These are phyloP conservation scores for Neuroscelio doddi DNA, from an alignment of 2,888 invertebrate species.

Conservation along the genomic window DNA sequence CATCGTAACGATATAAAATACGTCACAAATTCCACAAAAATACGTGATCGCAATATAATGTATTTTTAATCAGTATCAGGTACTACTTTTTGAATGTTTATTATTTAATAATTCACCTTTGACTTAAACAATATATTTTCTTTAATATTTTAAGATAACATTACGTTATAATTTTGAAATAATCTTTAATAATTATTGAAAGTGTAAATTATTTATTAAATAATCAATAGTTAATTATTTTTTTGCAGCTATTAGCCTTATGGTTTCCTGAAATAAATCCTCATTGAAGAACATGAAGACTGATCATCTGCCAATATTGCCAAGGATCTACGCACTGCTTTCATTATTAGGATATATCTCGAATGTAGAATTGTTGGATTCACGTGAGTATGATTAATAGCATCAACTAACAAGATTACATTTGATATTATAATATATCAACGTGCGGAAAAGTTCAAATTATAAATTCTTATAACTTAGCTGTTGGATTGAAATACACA, in stretches of 20 bases:
- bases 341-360: slow-evolving; percentile 56
- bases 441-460: no score
- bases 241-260: slow-evolving; percentile 54
- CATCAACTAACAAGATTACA: not conserved
- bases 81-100: not conserved
- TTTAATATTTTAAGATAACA: no score
- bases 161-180: no score
- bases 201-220: no score
- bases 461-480: no score
- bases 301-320: slow-evolving; percentile 62
- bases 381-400: slow-evolving; percentile 47
- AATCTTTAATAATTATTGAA: no score
- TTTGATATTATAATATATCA: no score
- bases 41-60: no score
- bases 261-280: slow-evolving; percentile 63
- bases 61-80: no score
- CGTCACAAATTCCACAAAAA: slow-evolving; percentile 27
- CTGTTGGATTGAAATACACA: no score
- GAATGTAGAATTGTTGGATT: slow-evolving; percentile 60
- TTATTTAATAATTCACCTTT: no score
- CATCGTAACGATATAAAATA: slow-evolving; percentile 33
- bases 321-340: slow-evolving; percentile 57
- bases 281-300: slow-evolving; percentile 66
- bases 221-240: slow-evolving; percentile 26
- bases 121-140: no score